Conservation (phyloP, 1,140 invertebrate species). For the Lucilia sericata region DNA sequence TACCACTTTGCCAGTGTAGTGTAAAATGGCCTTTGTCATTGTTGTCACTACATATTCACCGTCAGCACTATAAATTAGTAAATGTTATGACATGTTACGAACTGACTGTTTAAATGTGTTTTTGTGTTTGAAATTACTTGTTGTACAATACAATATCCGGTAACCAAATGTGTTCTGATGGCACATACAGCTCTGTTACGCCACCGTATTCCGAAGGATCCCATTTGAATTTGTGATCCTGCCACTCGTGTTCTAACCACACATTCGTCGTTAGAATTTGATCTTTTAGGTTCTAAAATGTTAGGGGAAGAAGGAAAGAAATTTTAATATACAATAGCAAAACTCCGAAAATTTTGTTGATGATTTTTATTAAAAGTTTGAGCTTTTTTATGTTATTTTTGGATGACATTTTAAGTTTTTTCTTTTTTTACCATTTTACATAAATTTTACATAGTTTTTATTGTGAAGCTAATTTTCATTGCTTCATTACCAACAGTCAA, state of each 20-base stretch:
- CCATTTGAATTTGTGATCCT: conserved; percentile 97
- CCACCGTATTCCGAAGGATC: conserved; percentile 95
- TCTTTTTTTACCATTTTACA: too few relatives aligned
- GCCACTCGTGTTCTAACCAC: conserved; percentile 96
- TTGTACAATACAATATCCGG: conserved; percentile 98
- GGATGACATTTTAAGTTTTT: too few relatives aligned
- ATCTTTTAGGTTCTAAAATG: conserved; percentile 89
- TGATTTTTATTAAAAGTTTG: too few relatives aligned
- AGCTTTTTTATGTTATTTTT: too few relatives aligned
- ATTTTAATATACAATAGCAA: not conserved
- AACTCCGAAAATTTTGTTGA: too few relatives aligned
- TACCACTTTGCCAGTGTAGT: conserved; percentile 88
- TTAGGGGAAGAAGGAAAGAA: not conserved
- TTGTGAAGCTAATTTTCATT: too few relatives aligned
- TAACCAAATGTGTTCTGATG: conserved; percentile 93
- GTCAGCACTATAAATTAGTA: conserved; percentile 80
- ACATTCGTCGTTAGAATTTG: conserved; percentile 97
- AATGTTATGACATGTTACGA: not conserved
- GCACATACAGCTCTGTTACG: conserved; percentile 91
- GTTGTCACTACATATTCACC: conserved; percentile 98
- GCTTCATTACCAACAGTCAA: too few relatives aligned
- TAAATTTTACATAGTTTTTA: too few relatives aligned
- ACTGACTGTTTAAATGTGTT: not conserved
- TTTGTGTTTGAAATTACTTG: conserved; percentile 76
- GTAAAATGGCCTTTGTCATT: conserved; percentile 96